Evolutionary conservation across 2,113 vertebrate species (phyloP).

Genomic region (Lycaon pictus): DNA sequence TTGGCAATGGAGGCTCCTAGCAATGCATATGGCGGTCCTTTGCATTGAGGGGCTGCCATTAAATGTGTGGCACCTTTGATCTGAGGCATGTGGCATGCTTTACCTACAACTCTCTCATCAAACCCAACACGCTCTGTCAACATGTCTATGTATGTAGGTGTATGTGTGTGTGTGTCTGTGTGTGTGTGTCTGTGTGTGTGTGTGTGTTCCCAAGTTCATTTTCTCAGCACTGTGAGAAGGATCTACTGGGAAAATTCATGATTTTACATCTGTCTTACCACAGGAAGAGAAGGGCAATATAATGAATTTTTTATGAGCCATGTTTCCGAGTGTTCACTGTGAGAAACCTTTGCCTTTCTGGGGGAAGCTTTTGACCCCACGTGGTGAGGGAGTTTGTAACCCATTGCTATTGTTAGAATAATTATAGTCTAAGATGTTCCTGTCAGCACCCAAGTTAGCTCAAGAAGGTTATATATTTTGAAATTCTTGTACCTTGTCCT

Average conservation of each 20-base stretch:
- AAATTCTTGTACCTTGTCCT: constrained; percentile 18
- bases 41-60: neutral
- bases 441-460: neutral
- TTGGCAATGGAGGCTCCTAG: neutral
- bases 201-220: neutral
- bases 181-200: neutral
- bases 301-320: constrained; percentile 61
- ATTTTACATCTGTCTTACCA: constrained; percentile 63
- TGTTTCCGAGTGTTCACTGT: neutral
- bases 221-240: neutral
- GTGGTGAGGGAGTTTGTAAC: neutral
- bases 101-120: neutral
- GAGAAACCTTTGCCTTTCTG: constrained; percentile 54
- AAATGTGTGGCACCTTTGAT: constrained; percentile 37
- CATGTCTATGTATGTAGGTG: neutral
- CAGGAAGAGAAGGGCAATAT: constrained; percentile 15
- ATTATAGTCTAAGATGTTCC: constrained; percentile 46
- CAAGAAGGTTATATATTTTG: constrained; percentile 10
- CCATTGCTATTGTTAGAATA: neutral
- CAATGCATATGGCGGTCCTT: neutral
- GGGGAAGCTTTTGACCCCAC: neutral
- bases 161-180: neutral
- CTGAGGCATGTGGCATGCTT: neutral
- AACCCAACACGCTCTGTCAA: neutral
- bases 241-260: constrained; percentile 20